These are phyloP conservation scores for Neuroscelio doddi DNA, from an alignment of 2,888 invertebrate species.

Conservation along the genomic window DNA sequence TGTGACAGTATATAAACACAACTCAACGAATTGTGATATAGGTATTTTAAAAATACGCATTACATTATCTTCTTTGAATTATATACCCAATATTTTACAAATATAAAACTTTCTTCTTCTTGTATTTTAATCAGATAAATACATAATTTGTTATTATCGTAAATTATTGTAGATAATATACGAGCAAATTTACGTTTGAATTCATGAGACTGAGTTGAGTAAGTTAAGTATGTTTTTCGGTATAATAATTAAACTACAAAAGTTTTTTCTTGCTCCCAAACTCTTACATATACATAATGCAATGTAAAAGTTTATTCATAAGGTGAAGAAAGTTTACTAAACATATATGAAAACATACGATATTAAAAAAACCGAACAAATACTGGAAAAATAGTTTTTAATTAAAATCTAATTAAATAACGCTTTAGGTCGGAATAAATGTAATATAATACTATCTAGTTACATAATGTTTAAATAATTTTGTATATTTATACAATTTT, in stretches of 20 bases:
- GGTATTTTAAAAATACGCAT: too few relatives aligned
- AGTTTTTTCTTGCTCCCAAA: slow-evolving; percentile 24
- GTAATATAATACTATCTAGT: too few relatives aligned
- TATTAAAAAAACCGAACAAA: slow-evolving; percentile 10
- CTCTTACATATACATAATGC: slow-evolving; percentile 17
- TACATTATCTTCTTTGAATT: too few relatives aligned
- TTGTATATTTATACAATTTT: too few relatives aligned
- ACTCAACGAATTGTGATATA: too few relatives aligned
- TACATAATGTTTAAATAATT: too few relatives aligned
- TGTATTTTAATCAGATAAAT: too few relatives aligned
- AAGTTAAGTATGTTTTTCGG: slow-evolving; percentile 17
- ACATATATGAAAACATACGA: slow-evolving; percentile 17
- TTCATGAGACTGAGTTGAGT: slow-evolving; percentile 19
- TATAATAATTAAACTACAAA: slow-evolving; percentile 24
- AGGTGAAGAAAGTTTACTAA: slow-evolving; percentile 21
- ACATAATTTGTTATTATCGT: too few relatives aligned
- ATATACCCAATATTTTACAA: too few relatives aligned
- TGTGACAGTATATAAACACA: too few relatives aligned
- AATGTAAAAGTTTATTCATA: slow-evolving; percentile 20
- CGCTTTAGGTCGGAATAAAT: background rate
- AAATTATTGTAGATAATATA: too few relatives aligned
- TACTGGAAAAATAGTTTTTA: slow-evolving; percentile 13
- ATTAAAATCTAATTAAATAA: slow-evolving; percentile 15
- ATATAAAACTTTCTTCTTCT: too few relatives aligned
- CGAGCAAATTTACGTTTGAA: slow-evolving; percentile 21